phyloP scores from a whole-genome alignment of 2,113 vertebrate genomes.

The Tursiops truncatus region DNA sequence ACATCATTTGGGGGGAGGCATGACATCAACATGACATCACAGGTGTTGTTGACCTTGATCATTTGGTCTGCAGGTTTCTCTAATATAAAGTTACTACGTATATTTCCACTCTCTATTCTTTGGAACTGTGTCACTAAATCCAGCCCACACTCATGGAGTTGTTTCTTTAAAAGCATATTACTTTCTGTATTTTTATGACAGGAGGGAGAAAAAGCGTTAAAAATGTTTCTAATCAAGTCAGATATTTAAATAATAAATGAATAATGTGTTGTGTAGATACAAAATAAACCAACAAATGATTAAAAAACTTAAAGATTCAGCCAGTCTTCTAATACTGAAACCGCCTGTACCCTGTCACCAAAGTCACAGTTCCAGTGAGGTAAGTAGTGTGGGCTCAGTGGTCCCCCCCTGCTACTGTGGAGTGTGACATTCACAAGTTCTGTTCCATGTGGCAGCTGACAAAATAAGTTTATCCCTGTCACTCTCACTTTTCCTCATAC shows the following conservation, averaged over 20 bases:
- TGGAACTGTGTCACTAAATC: background rate
- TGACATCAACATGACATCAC: background rate
- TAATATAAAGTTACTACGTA: background rate
- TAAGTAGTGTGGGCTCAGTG: background rate
- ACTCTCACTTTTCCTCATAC: background rate
- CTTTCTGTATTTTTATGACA: conserved; percentile 78
- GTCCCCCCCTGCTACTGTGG: background rate
- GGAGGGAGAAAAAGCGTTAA: conserved; percentile 61
- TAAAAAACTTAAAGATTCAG: background rate
- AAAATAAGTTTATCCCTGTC: background rate
- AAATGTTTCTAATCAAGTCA: conserved; percentile 73
- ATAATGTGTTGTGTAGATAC: conserved; percentile 83
- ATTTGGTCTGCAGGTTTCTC: background rate
- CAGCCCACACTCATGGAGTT: background rate
- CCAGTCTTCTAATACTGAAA: background rate
- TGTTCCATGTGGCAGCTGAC: background rate
- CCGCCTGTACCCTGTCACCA: background rate
- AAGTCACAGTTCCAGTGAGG: background rate
- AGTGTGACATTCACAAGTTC: background rate
- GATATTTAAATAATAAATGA: conserved; percentile 75
- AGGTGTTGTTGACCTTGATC: background rate
- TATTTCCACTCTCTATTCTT: background rate
- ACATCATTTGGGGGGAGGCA: fast-evolving
- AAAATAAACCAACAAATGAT: conserved; percentile 83
- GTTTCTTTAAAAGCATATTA: conserved; percentile 59